phyloP scores from a whole-genome alignment of 2,888 invertebrate species.

The Anodontia alba region DNA sequence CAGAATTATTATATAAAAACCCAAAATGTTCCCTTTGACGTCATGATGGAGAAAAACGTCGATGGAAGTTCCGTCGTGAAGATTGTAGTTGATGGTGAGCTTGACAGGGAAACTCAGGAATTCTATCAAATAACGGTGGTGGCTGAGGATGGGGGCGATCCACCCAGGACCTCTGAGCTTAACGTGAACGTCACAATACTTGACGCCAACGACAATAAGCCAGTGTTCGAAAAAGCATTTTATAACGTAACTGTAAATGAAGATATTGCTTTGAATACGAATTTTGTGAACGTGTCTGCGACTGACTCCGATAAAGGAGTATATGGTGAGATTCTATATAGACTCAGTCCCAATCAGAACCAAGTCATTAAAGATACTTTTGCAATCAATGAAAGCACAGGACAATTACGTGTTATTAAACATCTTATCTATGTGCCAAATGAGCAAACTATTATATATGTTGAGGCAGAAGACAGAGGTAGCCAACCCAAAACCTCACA shows the following conservation, averaged over 20 bases:
- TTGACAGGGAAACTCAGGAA: conserved; percentile 71
- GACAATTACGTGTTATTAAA: conserved; percentile 69
- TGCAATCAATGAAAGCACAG: conserved; percentile 67
- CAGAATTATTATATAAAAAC: conserved; percentile 65
- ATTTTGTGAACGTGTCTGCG: conserved; percentile 88
- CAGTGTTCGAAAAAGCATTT: conserved; percentile 61
- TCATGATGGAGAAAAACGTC: conserved; percentile 54
- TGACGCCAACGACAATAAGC: conserved; percentile 73
- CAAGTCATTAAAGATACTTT: conserved; percentile 63
- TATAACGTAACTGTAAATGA: conserved; percentile 71
- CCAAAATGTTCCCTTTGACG: conserved; percentile 61
- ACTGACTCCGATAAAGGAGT: conserved; percentile 93
- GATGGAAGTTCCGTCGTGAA: conserved; percentile 70
- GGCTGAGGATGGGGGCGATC: conserved; percentile 72
- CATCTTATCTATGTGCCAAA: conserved; percentile 70
- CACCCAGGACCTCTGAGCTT: conserved; percentile 59
- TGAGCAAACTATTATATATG: conserved; percentile 61
- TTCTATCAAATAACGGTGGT: conserved; percentile 67
- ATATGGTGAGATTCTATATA: conserved; percentile 88
- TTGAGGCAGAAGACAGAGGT: conserved; percentile 77
- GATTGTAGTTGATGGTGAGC: conserved; percentile 62
- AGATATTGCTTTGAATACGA: conserved; percentile 53
- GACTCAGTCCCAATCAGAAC: conserved; percentile 75
- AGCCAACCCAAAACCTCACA: conserved; percentile 70
- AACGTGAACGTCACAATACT: conserved; percentile 63